Evolutionary conservation across 2,888 invertebrate species (phyloP).

Genomic region (Choreutis nemorana): DNA sequence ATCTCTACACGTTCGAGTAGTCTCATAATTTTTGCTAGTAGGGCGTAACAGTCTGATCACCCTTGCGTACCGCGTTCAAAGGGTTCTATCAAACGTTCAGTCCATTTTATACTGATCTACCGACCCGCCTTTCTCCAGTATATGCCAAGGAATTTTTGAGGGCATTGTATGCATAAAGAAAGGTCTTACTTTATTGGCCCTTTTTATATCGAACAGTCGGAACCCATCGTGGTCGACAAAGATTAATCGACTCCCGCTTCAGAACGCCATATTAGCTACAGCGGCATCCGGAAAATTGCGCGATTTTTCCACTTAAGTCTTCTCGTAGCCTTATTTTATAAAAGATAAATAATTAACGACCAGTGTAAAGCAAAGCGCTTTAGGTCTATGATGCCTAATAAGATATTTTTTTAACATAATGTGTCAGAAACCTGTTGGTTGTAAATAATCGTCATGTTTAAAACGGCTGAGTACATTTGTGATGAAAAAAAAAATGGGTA

Average conservation of each 20-base stretch:
- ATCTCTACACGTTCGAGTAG: slow-evolving; percentile 34
- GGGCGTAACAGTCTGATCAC: slow-evolving; percentile 31
- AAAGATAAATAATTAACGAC: too few relatives aligned
- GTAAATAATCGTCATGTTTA: too few relatives aligned
- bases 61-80: slow-evolving; percentile 24
- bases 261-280: slow-evolving; percentile 55
- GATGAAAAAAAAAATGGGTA: too few relatives aligned
- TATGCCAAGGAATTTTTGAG: slow-evolving; percentile 19
- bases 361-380: too few relatives aligned
- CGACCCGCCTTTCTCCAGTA: slow-evolving; percentile 13
- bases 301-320: slow-evolving; percentile 51
- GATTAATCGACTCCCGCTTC: slow-evolving; percentile 51
- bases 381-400: too few relatives aligned
- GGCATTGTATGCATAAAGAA: slow-evolving; percentile 26
- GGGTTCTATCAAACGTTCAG: slow-evolving; percentile 23
- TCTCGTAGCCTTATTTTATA: too few relatives aligned
- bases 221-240: slow-evolving; percentile 51
- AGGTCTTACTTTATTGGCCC: slow-evolving; percentile 33
- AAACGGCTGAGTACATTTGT: too few relatives aligned
- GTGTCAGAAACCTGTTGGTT: too few relatives aligned
- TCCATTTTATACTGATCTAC: slow-evolving; percentile 23
- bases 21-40: slow-evolving; percentile 30
- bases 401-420: too few relatives aligned
- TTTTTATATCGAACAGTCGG: slow-evolving; percentile 38
- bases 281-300: slow-evolving; percentile 58